phyloP scores from a whole-genome alignment of 2,113 vertebrate genomes.

The Conger conger region DNA sequence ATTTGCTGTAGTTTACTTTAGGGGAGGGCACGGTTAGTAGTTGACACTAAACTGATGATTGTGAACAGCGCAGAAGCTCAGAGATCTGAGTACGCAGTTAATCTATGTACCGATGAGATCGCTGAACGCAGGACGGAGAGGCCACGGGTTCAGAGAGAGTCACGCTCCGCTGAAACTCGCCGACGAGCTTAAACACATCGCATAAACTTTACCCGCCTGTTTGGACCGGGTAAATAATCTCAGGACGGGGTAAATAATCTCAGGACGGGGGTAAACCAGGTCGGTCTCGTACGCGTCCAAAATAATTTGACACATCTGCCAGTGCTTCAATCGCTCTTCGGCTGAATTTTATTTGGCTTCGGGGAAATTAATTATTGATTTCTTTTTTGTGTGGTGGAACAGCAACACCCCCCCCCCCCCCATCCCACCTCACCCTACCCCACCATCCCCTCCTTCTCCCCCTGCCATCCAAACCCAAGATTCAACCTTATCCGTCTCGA shows the following conservation, averaged over 20 bases:
- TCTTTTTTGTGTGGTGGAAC: neutral
- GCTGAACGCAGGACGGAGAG: neutral
- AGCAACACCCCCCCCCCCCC: too few relatives aligned
- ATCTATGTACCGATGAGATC: neutral
- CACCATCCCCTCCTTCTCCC: neutral
- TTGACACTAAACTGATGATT: neutral
- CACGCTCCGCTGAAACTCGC: neutral
- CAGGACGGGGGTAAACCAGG: neutral
- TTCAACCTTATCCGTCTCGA: neutral
- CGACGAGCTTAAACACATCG: neutral
- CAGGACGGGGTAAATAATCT: neutral
- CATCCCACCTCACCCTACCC: neutral
- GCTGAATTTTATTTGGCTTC: neutral
- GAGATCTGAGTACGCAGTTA: neutral
- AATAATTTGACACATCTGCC: neutral
- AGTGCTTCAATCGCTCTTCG: neutral
- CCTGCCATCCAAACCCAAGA: too few relatives aligned
- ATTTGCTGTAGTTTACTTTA: neutral
- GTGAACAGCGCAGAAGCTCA: neutral
- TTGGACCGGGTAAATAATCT: neutral
- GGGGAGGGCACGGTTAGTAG: neutral
- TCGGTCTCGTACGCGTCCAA: neutral
- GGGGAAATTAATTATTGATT: conserved; percentile 4
- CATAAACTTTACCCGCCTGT: neutral
- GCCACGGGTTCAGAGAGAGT: neutral